Conservation (phyloP, 2,797 vertebrate genomes). For the Xenentodon cancila region DNA sequence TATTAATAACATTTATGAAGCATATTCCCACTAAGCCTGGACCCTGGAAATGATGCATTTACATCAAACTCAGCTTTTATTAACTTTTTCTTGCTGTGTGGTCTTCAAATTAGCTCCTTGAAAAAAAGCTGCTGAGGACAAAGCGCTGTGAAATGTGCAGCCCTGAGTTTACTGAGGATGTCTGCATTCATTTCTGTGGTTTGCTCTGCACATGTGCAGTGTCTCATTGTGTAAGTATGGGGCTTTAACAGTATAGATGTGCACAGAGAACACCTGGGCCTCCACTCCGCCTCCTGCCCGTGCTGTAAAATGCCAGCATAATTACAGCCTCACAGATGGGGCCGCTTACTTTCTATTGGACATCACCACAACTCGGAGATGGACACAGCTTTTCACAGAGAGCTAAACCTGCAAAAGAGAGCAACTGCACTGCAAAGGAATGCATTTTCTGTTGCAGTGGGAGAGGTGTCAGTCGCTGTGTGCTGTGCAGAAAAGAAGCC, state of each 20-base stretch:
- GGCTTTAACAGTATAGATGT: constrained; percentile 40
- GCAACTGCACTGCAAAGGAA: constrained; percentile 10
- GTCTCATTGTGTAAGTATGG: constrained; percentile 14
- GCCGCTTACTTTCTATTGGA: constrained; percentile 67
- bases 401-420: not conserved
- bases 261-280: constrained; percentile 73
- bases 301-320: constrained; percentile 65
- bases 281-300: constrained; percentile 69
- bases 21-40: constrained; percentile 2
- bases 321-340: constrained; percentile 78
- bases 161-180: not conserved
- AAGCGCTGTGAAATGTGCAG: constrained; percentile 1
- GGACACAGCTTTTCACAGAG: constrained; percentile 36
- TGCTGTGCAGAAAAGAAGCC: not conserved
- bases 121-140: too few species aligned
- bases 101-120: too few species aligned
- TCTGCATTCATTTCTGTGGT: not conserved
- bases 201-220: constrained; percentile 2
- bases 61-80: not conserved
- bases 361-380: constrained; percentile 69
- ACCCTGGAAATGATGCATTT: constrained; percentile 13
- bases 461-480: not conserved
- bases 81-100: not conserved
- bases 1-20: constrained; percentile 5
- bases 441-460: constrained; percentile 1